Conservation (phyloP, 2,113 vertebrate species). For the Misgurnus mizolepis region DNA sequence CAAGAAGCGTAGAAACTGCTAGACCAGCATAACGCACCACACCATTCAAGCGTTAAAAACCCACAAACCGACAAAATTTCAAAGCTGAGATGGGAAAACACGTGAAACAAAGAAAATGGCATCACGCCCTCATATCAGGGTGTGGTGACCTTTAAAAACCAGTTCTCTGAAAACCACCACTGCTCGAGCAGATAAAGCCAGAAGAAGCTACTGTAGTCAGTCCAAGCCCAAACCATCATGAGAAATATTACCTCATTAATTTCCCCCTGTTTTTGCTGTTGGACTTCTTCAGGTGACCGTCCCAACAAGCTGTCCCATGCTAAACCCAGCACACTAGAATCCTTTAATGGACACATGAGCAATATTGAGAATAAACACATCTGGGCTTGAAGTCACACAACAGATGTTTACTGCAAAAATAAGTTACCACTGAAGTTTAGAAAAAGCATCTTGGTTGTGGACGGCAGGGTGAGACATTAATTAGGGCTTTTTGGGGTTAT, state of each 20-base stretch:
- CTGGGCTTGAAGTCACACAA: neutral
- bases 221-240: constrained; percentile 8
- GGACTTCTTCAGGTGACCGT: constrained; percentile 62
- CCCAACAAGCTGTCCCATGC: constrained; percentile 62
- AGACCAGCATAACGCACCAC: neutral
- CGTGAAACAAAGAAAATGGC: neutral
- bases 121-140: neutral
- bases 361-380: constrained; percentile 13
- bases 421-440: too few relatives aligned
- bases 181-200: constrained; percentile 15
- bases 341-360: constrained; percentile 55
- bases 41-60: constrained; percentile 10
- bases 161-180: constrained; percentile 33
- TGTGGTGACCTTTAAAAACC: neutral
- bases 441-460: too few relatives aligned
- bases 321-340: constrained; percentile 60
- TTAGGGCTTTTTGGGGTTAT: too few relatives aligned
- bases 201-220: constrained; percentile 14
- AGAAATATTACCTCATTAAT: constrained; percentile 61
- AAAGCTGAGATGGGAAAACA: neutral
- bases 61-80: neutral
- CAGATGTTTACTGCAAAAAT: neutral
- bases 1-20: neutral
- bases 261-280: constrained; percentile 59
- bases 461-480: too few relatives aligned